A percentile compares a stretch with the other conserved stretches of the same genome.
Conservation (phyloP, 2,797 vertebrate species). For the Natrix natrix region DNA sequence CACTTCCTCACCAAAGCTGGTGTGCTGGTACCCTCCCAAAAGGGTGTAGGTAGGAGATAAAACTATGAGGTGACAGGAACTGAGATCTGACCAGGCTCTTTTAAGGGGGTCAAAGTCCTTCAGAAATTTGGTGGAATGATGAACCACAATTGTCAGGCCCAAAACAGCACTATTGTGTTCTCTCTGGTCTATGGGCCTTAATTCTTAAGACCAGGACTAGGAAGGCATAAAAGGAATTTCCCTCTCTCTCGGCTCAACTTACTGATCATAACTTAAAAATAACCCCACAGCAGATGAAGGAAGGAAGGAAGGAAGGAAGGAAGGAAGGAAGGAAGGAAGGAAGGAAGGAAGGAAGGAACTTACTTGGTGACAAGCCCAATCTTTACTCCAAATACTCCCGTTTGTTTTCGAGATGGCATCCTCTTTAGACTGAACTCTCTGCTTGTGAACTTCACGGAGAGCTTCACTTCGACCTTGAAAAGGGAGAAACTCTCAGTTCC, state of each 20-base stretch:
- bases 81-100: neutral
- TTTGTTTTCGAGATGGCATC: slow-evolving; percentile 91
- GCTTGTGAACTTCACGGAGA: slow-evolving; percentile 91
- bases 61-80: neutral
- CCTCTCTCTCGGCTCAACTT: neutral
- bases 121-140: neutral
- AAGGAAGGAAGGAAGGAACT: slow-evolving; percentile 58
- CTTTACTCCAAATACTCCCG: slow-evolving; percentile 92
- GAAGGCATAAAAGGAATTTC: neutral
- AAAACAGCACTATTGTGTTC: neutral
- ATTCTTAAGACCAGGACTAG: neutral
- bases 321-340: no score
- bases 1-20: neutral
- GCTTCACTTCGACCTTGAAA: slow-evolving; percentile 87
- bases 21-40: neutral
- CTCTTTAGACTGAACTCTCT: slow-evolving; percentile 93
- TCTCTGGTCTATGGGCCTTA: neutral
- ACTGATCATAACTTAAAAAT: neutral
- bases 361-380: slow-evolving; percentile 91
- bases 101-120: neutral
- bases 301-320: no score
- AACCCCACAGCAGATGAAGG: neutral
- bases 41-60: neutral
- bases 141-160: neutral
- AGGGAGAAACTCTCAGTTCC: slow-evolving; percentile 11